phyloP scores from a whole-genome alignment of 2,797 vertebrate species.

The Sebastolobus alascanus region DNA sequence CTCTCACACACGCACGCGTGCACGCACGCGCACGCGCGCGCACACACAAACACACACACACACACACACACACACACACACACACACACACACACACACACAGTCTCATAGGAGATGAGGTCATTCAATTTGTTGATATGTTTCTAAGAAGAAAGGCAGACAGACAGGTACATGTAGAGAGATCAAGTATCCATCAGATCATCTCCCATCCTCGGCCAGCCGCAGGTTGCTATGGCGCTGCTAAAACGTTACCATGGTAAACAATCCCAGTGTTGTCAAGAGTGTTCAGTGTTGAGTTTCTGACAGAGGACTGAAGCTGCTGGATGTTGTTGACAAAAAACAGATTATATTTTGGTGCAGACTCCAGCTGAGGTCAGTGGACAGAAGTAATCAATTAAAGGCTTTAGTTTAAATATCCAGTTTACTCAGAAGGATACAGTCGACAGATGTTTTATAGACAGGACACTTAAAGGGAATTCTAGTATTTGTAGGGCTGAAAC shows the following conservation, averaged over 20 bases:
- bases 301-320: constrained; percentile 7
- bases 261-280: constrained; percentile 70
- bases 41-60: not conserved
- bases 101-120: constrained; percentile 29
- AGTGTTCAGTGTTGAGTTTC: constrained; percentile 62
- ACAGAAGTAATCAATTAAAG: constrained; percentile 1
- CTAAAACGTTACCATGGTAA: constrained; percentile 71
- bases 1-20: not conserved
- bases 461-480: not conserved
- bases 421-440: not conserved
- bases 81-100: not conserved
- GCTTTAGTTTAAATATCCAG: not conserved
- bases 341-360: constrained; percentile 12
- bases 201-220: constrained; percentile 38
- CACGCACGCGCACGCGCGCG: not conserved
- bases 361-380: constrained; percentile 1
- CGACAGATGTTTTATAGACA: not conserved
- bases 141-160: constrained; percentile 24
- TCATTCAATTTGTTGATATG: constrained; percentile 38
- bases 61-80: constrained; percentile 3
- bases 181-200: constrained; percentile 68
- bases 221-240: constrained; percentile 53
- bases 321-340: constrained; percentile 47
- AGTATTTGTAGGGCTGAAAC: no score
- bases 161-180: constrained; percentile 27